Evolutionary conservation across 2,113 vertebrate genomes (phyloP).

Genomic region (Lethenteron reissneri): DNA sequence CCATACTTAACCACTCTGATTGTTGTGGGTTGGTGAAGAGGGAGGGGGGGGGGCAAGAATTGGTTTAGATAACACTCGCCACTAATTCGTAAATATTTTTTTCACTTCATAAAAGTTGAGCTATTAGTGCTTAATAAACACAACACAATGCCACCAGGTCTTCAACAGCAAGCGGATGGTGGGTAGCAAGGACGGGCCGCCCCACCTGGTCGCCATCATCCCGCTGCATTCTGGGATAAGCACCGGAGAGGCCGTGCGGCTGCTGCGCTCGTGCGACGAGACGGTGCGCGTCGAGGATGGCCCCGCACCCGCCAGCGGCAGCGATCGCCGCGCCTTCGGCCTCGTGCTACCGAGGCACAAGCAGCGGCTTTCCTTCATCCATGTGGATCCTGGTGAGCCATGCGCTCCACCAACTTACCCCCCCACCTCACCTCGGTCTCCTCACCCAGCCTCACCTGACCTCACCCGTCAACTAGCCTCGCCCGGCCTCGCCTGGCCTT

Average conservation of each 20-base stretch:
- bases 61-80: no score
- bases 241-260: conserved; percentile 15
- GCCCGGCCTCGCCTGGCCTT: no score
- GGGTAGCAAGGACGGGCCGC: conserved; percentile 58
- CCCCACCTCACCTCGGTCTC: no score
- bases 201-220: conserved; percentile 55
- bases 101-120: no score
- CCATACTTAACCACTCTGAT: no score
- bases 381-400: conserved; percentile 32
- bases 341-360: conserved; percentile 48
- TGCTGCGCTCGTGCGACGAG: conserved; percentile 29
- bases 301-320: conserved; percentile 13
- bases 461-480: no score
- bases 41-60: no score
- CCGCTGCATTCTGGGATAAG: conserved; percentile 31
- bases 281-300: conserved; percentile 18
- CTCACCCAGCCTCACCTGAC: no score
- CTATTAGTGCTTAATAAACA: no score
- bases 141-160: conserved; percentile 16
- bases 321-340: conserved; percentile 25
- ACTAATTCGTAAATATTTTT: no score
- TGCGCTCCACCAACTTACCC: no score
- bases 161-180: conserved; percentile 60
- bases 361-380: conserved; percentile 57
- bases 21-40: no score